Evolutionary conservation across 2,797 vertebrate species (phyloP).

Genomic region (Macropodus opercularis): DNA sequence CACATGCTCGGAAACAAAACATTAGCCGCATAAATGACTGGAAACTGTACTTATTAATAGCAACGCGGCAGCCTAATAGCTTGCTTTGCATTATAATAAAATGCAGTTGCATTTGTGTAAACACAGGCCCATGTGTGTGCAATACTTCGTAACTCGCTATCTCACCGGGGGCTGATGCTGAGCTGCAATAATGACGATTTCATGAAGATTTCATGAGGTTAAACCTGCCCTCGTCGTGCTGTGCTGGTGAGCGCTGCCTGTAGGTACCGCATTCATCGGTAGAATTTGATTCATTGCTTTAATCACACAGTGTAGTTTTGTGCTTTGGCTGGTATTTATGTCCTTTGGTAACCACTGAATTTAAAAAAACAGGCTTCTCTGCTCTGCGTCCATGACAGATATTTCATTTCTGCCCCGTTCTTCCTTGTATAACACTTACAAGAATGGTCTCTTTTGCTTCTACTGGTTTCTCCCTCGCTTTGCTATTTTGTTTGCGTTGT

Average conservation of each 20-base stretch:
- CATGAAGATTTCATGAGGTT: conserved; percentile 28
- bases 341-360: conserved; percentile 17
- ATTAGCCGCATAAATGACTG: conserved; percentile 5
- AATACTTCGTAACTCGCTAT: conserved; percentile 10
- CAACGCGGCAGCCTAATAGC: neutral
- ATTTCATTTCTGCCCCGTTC: too few species aligned
- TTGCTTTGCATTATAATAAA: conserved; percentile 4
- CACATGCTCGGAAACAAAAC: neutral
- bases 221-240: conserved; percentile 27
- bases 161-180: conserved; percentile 11
- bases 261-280: conserved; percentile 14
- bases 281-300: conserved; percentile 55
- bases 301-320: conserved; percentile 44
- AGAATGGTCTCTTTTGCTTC: too few species aligned
- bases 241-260: conserved; percentile 10
- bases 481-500: too few species aligned
- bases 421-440: too few species aligned
- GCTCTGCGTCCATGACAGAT: neutral
- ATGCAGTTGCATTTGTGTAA: neutral
- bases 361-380: conserved; percentile 1
- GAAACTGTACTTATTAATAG: neutral
- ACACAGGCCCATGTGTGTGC: neutral
- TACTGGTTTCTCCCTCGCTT: too few species aligned
- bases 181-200: conserved; percentile 36
- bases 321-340: conserved; percentile 28